Evolutionary conservation across 2,888 invertebrate genomes (phyloP), one percentile per base, ranked within the genome.

Genomic region (Parnassius mnemosyne): DNA sequence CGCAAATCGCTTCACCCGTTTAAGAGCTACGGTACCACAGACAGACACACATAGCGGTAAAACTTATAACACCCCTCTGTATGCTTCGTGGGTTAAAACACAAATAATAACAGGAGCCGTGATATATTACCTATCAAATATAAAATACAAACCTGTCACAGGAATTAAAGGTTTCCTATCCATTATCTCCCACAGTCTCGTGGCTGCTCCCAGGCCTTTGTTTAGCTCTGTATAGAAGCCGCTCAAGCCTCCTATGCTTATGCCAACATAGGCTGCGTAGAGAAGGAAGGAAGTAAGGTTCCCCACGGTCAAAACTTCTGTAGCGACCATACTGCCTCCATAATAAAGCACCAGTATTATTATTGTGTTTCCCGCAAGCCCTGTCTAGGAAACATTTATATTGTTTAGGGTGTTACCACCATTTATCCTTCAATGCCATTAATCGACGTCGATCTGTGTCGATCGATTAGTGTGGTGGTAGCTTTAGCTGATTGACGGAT

Each of bases 201-300:
- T 93, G 3, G 97, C 97, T 0, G 99, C 98, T 0, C 99, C 99
- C 3, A 99, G 85, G 0, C 98, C 98, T 79, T 96, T 96, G 88
- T 98, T 99, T 67, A 99, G 81, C 78, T 99, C 98, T 0, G 97
- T 95, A 80, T 98, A 99, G 84, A 98, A 98, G 70, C 95, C 96
- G 54, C 97, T 96, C n/a, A 99, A 81, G 11, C 98, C 97, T 54
- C 96, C 95, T 49, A 98, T 94, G 49, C 98, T 97, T 43, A 98
- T 94, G 11, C 97, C 98, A 13, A 98, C 96, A 75, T 98, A 98
- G 0, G 96, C 97, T 0, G 99, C 98, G 78, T 99, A 99, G 12
- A 99, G 85, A 11, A 99, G 92, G 85, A 99, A 99, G 0, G 99
- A 96, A 0, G 98, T 98, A 16, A 99, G 92, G 67, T 96, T 95